A percentile compares a stretch with the other conserved stretches of the same genome.
Conservation (phyloP, 1,140 invertebrate species). For the Grapholita molesta region DNA sequence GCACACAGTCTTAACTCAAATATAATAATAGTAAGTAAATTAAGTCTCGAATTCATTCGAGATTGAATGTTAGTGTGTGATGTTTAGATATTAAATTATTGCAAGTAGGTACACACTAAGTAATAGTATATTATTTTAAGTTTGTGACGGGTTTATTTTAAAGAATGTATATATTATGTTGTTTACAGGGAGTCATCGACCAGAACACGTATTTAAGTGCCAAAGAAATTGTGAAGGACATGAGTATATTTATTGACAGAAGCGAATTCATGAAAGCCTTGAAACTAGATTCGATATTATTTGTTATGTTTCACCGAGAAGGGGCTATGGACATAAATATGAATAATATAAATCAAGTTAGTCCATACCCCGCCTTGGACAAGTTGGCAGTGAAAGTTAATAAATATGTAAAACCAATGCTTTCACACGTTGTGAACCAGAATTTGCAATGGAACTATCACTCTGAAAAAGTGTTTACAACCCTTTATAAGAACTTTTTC, state of each 20-base stretch:
- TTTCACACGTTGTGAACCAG: constrained; percentile 47
- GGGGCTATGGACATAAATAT: constrained; percentile 48
- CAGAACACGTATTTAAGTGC: constrained; percentile 38
- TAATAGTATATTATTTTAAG: no score
- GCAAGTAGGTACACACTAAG: no score
- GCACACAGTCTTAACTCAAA: no score
- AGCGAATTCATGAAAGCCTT: constrained; percentile 39
- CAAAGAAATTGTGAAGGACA: constrained; percentile 35
- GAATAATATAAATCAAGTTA: constrained; percentile 52
- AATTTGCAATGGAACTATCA: constrained; percentile 48
- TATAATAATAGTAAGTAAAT: background rate
- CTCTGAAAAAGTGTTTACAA: constrained; percentile 37
- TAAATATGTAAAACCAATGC: constrained; percentile 54
- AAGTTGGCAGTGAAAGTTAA: constrained; percentile 43
- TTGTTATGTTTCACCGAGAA: constrained; percentile 35
- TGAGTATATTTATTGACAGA: constrained; percentile 41
- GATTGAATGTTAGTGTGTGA: background rate
- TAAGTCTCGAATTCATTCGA: background rate
- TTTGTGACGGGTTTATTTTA: background rate
- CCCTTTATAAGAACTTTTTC: constrained; percentile 45
- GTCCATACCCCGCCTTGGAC: constrained; percentile 35
- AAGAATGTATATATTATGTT: background rate
- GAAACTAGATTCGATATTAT: constrained; percentile 35
- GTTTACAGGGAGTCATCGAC: constrained; percentile 55
- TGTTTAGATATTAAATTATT: no score